phyloP scores from a whole-genome alignment of 2,797 vertebrate genomes.

The Tauraco hartlaubi region DNA sequence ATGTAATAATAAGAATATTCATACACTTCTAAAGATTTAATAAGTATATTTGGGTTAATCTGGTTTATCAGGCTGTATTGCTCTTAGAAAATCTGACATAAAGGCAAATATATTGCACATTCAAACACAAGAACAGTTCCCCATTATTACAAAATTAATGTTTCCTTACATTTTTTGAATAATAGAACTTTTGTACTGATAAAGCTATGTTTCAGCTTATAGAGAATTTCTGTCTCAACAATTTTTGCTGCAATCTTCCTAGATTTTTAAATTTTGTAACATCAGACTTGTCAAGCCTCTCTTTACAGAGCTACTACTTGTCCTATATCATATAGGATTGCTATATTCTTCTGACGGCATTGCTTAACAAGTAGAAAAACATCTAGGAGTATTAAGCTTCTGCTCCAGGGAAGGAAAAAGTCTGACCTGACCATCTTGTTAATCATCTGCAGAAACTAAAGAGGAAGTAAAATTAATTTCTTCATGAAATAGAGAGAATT shows the following conservation, averaged over 20 bases:
- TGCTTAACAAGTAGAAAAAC: not conserved
- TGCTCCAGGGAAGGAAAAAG: not conserved
- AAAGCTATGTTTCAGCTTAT: not conserved
- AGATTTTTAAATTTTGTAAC: not conserved
- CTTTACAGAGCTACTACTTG: not conserved
- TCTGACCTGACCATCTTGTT: not conserved
- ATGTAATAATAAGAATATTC: not conserved
- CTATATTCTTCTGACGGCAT: not conserved
- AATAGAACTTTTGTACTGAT: not conserved
- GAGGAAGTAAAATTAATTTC: not conserved
- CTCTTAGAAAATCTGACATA: not conserved
- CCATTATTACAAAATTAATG: not conserved
- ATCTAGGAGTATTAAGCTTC: not conserved
- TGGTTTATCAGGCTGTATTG: not conserved
- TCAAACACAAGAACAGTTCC: not conserved
- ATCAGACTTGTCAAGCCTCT: not conserved
- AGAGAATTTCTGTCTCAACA: not conserved
- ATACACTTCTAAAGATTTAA: not conserved
- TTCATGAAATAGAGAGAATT: not conserved
- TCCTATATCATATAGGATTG: not conserved
- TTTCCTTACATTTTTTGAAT: not conserved
- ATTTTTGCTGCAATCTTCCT: not conserved
- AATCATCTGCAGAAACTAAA: not conserved
- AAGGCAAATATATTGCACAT: not conserved
- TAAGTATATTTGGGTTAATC: not conserved